phyloP scores from a whole-genome alignment of 2,888 invertebrate genomes.

The Bombyx huttoni region DNA sequence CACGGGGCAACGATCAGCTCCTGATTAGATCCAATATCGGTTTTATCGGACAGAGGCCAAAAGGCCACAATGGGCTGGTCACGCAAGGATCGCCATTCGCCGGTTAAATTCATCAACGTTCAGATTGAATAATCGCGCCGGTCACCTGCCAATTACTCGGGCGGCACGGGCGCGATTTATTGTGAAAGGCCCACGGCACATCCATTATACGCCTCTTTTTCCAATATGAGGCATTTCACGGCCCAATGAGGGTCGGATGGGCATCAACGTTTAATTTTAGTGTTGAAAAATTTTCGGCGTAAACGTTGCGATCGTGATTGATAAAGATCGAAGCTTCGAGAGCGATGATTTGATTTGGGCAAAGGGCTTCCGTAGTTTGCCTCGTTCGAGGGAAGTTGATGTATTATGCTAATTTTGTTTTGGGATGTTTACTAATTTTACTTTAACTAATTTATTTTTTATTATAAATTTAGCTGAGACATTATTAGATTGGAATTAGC shows the following conservation, averaged over 20 bases:
- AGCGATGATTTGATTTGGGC: neutral
- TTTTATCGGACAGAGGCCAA: neutral
- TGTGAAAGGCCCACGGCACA: constrained; percentile 24
- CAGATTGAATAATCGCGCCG: constrained; percentile 34
- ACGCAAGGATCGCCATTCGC: constrained; percentile 1
- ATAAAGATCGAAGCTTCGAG: neutral
- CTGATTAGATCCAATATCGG: neutral
- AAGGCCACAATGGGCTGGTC: constrained; percentile 1
- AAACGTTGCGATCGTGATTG: neutral
- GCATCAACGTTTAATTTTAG: constrained; percentile 1
- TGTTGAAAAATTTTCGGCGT: constrained; percentile 2
- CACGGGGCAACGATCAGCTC: neutral
- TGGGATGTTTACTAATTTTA: neutral
- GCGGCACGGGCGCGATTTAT: constrained; percentile 30
- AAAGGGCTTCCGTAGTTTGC: neutral
- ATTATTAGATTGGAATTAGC: too few species aligned
- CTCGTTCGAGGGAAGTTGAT: neutral
- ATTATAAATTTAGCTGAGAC: too few species aligned
- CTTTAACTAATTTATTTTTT: too few species aligned
- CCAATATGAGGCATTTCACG: constrained; percentile 23
- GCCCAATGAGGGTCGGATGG: constrained; percentile 13
- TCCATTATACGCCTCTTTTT: constrained; percentile 31
- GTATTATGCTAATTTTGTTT: neutral
- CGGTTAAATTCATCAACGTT: constrained; percentile 38
- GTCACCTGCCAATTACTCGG: constrained; percentile 39